Conservation (phyloP, 2,888 invertebrate genomes). For the Dynastes tityus region DNA sequence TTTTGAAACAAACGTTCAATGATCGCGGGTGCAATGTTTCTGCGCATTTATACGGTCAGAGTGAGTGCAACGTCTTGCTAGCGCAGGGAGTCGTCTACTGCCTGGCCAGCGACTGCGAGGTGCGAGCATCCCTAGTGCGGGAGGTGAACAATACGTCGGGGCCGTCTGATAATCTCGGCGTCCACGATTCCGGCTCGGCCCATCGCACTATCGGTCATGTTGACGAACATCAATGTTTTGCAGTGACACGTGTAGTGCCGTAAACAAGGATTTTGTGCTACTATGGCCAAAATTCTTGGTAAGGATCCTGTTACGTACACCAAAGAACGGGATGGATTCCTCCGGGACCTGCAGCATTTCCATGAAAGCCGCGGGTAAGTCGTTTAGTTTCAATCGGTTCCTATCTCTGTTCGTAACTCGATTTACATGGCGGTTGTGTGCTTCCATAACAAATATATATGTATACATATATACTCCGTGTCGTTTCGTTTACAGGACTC, state of each 20-base stretch:
- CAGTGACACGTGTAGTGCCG: conserved; percentile 69
- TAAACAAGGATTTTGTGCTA: conserved; percentile 64
- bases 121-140: conserved; percentile 70
- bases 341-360: conserved; percentile 90
- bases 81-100: conserved; percentile 72
- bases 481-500: conserved; percentile 70
- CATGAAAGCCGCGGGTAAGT: conserved; percentile 94
- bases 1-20: conserved; percentile 64
- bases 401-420: conserved; percentile 35
- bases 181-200: conserved; percentile 63
- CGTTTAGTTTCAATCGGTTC: not conserved
- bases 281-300: conserved; percentile 78
- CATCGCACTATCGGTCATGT: conserved; percentile 66
- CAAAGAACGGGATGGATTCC: conserved; percentile 85
- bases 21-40: conserved; percentile 68
- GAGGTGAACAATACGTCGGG: conserved; percentile 69
- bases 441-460: conserved; percentile 44
- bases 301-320: conserved; percentile 84
- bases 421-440: conserved; percentile 47
- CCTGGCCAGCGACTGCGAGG: conserved; percentile 67
- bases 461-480: conserved; percentile 5
- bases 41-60: conserved; percentile 71
- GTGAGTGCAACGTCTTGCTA: conserved; percentile 71
- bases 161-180: conserved; percentile 59
- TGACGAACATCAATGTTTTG: conserved; percentile 65